These are phyloP conservation scores for Drosophila ambigua DNA, from an alignment of 1,140 invertebrate genomes.

Conservation along the genomic window DNA sequence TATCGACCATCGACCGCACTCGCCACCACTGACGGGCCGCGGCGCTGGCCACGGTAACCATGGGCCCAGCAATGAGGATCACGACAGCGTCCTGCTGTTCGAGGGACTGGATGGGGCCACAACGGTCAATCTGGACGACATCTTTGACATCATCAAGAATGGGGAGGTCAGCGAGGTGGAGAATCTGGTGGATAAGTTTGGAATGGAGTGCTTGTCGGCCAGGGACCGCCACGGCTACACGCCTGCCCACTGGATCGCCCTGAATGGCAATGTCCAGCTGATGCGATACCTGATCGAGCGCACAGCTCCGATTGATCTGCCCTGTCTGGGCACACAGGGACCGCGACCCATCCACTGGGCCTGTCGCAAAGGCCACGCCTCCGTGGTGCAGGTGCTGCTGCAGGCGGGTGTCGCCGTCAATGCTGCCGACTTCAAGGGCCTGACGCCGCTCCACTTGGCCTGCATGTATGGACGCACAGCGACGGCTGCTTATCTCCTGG, in stretches of 20 bases:
- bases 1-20: conserved; percentile 83
- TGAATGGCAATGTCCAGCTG: conserved; percentile 93
- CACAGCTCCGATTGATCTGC: conserved; percentile 92
- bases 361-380: conserved; percentile 92
- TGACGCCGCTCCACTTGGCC: conserved; percentile 95
- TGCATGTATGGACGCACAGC: conserved; percentile 96
- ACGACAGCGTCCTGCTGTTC: conserved; percentile 72
- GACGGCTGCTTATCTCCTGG: conserved; percentile 94
- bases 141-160: conserved; percentile 83
- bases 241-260: conserved; percentile 95
- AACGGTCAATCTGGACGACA: conserved; percentile 83
- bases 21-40: conserved; percentile 50
- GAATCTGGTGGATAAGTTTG: conserved; percentile 90
- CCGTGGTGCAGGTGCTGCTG: conserved; percentile 90
- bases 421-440: conserved; percentile 94
- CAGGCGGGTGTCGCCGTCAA: conserved; percentile 95
- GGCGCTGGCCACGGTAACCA: conserved; percentile 27
- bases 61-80: conserved; percentile 64
- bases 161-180: conserved; percentile 90
- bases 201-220: conserved; percentile 88
- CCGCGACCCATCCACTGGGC: conserved; percentile 97
- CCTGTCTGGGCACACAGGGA: conserved; percentile 93
- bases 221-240: conserved; percentile 96
- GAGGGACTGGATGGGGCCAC: conserved; percentile 84
- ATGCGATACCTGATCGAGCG: conserved; percentile 93